Base-by-base conservation (phyloP, 2,888 invertebrate genomes). In the Epirrhoe alternata region DNA sequence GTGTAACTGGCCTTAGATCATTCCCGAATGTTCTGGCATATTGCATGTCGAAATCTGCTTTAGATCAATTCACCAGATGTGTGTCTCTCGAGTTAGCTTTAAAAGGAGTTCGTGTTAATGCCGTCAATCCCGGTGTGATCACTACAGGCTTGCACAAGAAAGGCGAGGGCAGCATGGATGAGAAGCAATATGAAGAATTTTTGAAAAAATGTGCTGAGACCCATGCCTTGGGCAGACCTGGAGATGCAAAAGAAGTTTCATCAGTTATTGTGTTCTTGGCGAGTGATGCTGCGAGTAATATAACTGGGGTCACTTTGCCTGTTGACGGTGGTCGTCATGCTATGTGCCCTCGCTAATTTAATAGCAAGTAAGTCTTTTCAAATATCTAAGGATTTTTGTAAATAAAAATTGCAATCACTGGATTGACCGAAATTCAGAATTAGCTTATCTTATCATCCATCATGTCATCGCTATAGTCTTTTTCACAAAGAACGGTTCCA, bases 61-160 rank as follows among this genome's bases (percentile, higher is more conserved):
- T 99, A 6, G 99, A 99, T 90, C 99, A 99, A 83, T 96, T 99
- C 74, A 99, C 99, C 0, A 95, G 96, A 82, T 98, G 98, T 84
- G 94, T 96, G 3, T 98, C 99, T 6, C 87, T 99, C 30, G 99
- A 97, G 80, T 88, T 97, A 63, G 97, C 95, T 30, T 79, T 94
- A 0, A 96, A 96, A 83, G 95, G 96, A 71, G 97, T 98, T 0
- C 94, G 98, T 35, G 97, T 97, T 0, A 99, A 99, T 86, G 95
- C 97, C 60, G 98, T 98, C 0, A 98, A 98, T 88, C 99, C 99
- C 47, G 99, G 99, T 14, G 98, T 99, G 0, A 96, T 97, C n/a
- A 86, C 96, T 1, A 99, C 99, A 0, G 96, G 98, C 75, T 85
- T 98, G 52, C 98, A 98, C 76, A 96, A 95, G 86, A 95, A 89